Conservation (phyloP, 2,888 invertebrate species). For the Himalopsyche kuldschensis region DNA sequence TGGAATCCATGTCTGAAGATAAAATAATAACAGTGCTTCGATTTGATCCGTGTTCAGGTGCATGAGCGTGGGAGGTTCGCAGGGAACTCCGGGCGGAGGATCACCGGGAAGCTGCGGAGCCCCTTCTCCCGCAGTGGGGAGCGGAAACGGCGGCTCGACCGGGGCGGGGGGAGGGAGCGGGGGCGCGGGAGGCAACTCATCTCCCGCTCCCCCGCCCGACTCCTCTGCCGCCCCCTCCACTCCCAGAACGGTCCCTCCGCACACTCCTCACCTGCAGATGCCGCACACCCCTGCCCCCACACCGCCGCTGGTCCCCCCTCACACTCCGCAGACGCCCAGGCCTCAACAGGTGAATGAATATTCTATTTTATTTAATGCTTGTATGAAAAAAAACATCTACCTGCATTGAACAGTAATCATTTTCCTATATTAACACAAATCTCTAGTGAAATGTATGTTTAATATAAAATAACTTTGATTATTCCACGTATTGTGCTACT, state of each 20-base stretch:
- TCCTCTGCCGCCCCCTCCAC: constrained; percentile 43
- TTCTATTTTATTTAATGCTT: no score
- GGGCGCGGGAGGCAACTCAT: constrained; percentile 44
- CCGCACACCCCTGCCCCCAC: constrained; percentile 60
- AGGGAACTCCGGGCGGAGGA: constrained; percentile 46
- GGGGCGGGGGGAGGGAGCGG: constrained; percentile 8
- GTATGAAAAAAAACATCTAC: no score
- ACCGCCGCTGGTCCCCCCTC: constrained; percentile 49
- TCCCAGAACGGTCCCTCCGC: constrained; percentile 39
- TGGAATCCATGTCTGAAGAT: background rate
- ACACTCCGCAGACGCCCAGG: constrained; percentile 48
- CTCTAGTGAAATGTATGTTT: no score
- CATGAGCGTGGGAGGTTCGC: constrained; percentile 41
- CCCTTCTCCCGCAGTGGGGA: constrained; percentile 52
- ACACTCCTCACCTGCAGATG: constrained; percentile 48
- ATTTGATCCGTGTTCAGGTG: constrained; percentile 47
- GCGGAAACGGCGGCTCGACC: constrained; percentile 46
- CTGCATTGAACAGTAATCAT: no score
- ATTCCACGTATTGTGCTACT: no score
- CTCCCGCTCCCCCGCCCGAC: constrained; percentile 48
- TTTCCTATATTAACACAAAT: no score
- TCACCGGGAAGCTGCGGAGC: constrained; percentile 57
- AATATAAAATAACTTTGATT: no score
- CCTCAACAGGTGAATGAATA: constrained; percentile 37
- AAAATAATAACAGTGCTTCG: background rate